These are phyloP conservation scores for Myathropa florea DNA, from an alignment of 2,888 invertebrate genomes.

Conservation along the genomic window DNA sequence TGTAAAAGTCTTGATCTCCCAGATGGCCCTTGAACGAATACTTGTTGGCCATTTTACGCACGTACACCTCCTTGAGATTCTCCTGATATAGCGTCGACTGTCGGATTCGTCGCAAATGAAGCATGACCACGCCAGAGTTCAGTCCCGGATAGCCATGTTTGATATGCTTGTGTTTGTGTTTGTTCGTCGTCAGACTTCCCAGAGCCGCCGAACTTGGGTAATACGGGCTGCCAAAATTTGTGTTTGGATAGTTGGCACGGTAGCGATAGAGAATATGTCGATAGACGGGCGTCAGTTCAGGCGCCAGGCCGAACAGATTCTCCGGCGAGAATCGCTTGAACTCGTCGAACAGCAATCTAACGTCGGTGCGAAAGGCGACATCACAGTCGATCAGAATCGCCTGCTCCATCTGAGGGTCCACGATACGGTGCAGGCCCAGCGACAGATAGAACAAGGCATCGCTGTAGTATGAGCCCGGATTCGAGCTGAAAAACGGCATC, in stretches of 20 bases:
- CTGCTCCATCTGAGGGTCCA: slow-evolving; percentile 83
- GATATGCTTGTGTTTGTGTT: slow-evolving; percentile 73
- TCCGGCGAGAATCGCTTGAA: slow-evolving; percentile 85
- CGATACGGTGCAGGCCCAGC: slow-evolving; percentile 86
- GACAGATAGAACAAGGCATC: slow-evolving; percentile 90
- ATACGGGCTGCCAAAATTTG: slow-evolving; percentile 82
- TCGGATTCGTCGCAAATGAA: slow-evolving; percentile 86
- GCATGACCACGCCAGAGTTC: slow-evolving; percentile 89
- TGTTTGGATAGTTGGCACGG: slow-evolving; percentile 84
- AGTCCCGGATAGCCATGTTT: slow-evolving; percentile 86
- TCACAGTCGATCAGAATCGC: slow-evolving; percentile 90
- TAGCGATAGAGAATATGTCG: slow-evolving; percentile 87
- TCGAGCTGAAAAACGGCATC: slow-evolving; percentile 87
- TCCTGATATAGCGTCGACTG: slow-evolving; percentile 83
- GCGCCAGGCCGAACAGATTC: slow-evolving; percentile 87
- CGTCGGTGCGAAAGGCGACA: slow-evolving; percentile 86
- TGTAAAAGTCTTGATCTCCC: slow-evolving; percentile 92
- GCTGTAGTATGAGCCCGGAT: slow-evolving; percentile 87
- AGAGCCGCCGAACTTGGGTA: slow-evolving; percentile 74
- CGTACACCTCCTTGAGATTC: slow-evolving; percentile 82
- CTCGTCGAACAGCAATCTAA: slow-evolving; percentile 85
- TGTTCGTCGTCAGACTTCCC: slow-evolving; percentile 53
- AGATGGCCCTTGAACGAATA: slow-evolving; percentile 87
- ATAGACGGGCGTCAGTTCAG: slow-evolving; percentile 90
- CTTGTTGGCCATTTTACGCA: slow-evolving; percentile 83